Evolutionary conservation across 2,888 invertebrate species (phyloP).

Genomic region (Sphaerophoria taeniata): DNA sequence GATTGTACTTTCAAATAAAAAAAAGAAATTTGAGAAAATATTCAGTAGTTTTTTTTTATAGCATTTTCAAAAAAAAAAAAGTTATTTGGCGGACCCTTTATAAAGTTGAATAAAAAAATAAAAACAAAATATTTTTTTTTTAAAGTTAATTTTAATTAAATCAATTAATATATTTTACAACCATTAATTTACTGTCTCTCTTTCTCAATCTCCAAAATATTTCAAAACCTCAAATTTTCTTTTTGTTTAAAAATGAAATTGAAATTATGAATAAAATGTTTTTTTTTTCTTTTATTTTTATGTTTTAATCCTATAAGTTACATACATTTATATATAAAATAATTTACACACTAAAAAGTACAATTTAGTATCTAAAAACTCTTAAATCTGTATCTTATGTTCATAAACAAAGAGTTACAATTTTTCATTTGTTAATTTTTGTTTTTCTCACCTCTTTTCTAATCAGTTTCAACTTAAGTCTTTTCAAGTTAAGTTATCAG

Average conservation of each 20-base stretch:
- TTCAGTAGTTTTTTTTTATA: too few species aligned
- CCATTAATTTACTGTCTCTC: conserved; percentile 34
- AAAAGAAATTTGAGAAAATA: too few species aligned
- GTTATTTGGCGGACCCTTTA: too few species aligned
- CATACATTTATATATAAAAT: conserved; percentile 67
- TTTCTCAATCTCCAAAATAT: conserved; percentile 23
- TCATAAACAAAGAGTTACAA: conserved; percentile 49
- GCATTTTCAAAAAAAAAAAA: too few species aligned
- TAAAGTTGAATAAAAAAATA: neutral
- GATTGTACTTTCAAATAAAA: too few species aligned
- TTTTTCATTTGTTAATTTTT: conserved; percentile 3
- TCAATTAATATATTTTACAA: conserved; percentile 53
- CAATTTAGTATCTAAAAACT: conserved; percentile 52
- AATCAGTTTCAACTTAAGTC: conserved; percentile 56
- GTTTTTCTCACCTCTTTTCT: neutral
- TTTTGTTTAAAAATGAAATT: conserved; percentile 56
- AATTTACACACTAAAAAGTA: conserved; percentile 71
- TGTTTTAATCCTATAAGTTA: conserved; percentile 55
- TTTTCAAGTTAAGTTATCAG: conserved; percentile 56
- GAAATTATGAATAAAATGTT: conserved; percentile 43
- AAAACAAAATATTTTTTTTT: conserved; percentile 17
- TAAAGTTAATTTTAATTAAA: conserved; percentile 66
- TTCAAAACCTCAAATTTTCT: conserved; percentile 38
- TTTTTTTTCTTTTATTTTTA: conserved; percentile 26
- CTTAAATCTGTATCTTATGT: conserved; percentile 49